Conservation (phyloP, 2,113 vertebrate genomes). For the Accipiter cooperii region DNA sequence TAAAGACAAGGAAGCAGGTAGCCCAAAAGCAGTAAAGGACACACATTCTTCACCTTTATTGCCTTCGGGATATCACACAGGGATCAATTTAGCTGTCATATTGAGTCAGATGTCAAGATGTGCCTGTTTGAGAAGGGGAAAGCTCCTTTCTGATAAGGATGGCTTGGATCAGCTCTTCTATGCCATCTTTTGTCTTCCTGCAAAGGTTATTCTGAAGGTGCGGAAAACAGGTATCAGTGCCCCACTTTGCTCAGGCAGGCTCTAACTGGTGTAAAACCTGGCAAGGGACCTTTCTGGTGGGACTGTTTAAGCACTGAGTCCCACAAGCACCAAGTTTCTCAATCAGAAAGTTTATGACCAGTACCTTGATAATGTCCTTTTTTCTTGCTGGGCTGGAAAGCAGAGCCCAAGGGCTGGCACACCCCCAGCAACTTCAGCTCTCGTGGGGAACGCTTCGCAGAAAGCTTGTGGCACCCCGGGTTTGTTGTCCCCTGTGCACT, state of each 20-base stretch:
- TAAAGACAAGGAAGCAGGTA: neutral
- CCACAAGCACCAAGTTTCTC: neutral
- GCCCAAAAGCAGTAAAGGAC: neutral
- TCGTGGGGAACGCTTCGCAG: neutral
- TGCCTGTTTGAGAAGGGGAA: neutral
- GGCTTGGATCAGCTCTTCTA: neutral
- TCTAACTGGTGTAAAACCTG: neutral
- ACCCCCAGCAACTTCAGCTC: neutral
- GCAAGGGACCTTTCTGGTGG: neutral
- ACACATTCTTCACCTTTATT: neutral
- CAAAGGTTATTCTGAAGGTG: neutral
- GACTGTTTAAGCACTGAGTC: neutral
- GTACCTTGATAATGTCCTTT: neutral
- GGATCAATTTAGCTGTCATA: neutral
- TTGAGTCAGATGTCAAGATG: neutral
- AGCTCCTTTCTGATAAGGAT: neutral
- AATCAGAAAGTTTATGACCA: too few species aligned
- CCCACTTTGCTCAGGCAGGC: neutral
- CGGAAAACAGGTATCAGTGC: neutral
- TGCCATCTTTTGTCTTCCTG: neutral
- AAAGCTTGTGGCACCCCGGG: neutral
- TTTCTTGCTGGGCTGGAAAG: neutral
- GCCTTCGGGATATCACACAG: neutral
- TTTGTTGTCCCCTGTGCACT: neutral
- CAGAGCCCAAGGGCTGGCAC: neutral